Base-by-base conservation (phyloP, 2,888 invertebrate genomes). In the Orgyia antiqua region DNA sequence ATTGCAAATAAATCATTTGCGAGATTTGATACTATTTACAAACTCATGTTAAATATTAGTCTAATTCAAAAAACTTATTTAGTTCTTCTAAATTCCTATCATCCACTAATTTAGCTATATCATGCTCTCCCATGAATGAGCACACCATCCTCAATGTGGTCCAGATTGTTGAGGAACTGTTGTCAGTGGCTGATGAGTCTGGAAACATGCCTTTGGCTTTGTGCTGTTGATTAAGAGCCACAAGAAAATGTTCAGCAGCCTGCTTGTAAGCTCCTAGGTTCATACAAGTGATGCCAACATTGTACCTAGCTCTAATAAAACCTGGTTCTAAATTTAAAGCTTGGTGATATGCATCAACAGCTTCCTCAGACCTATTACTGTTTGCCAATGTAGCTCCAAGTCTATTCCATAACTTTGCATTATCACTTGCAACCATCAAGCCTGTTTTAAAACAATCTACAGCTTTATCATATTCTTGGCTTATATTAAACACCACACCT, bases 381-480 rank as follows among this genome's bases (percentile, higher is more conserved):
- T 99, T 99, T 8, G 99, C 99, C 56, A 98, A 80, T 25, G 98
- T 97, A 17, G 99, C 99, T 30, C 99, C 99, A 15, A 99, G 87
- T 54, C 97, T 92, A 76, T 99, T 99, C 99, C 99, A 99, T 29
- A 98, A 74, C 61, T 96, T 91, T 4, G 97, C 94, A 89, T 98
- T 97, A 25, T 87, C 72, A 36, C 91, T 92, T 58, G 91, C 89
- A 8, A 93, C 93, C 75, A 93, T 93, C 8, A 99, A 78, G 0
- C 98, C 98, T 21, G 97, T 90, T 57, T 91, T 91, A 69, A 99
- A 98, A 74, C 98, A 99, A 78, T 99, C 99, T 1, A 94, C 94
- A 8, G 99, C 99, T 82, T 98, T 97, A 52, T 96, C 94, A 76
- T 94, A 98, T 66, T 99, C 98, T 11, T 94, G 94, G 21, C 94